Conservation (phyloP, 2,113 vertebrate species). For the Python bivittatus region DNA sequence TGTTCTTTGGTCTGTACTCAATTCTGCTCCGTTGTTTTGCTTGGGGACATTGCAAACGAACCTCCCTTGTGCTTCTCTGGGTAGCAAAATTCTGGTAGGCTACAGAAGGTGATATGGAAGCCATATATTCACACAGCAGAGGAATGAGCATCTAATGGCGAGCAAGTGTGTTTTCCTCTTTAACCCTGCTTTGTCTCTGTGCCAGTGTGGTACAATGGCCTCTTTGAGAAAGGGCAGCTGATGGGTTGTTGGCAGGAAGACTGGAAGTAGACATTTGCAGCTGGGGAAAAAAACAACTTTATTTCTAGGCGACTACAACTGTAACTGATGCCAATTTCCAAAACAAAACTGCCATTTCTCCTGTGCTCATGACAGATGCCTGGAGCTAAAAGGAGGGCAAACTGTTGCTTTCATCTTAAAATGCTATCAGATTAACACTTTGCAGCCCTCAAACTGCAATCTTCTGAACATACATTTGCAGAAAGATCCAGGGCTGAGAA, state of each 20-base stretch:
- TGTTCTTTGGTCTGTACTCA: neutral
- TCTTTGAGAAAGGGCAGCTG: conserved; percentile 81
- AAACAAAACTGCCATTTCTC: conserved; percentile 78
- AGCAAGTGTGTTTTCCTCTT: conserved; percentile 55
- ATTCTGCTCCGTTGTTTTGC: conserved; percentile 4
- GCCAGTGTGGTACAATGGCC: conserved; percentile 73
- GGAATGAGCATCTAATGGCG: conserved; percentile 57
- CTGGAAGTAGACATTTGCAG: conserved; percentile 75
- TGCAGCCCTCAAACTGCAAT: conserved; percentile 17
- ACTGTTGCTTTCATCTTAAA: conserved; percentile 55
- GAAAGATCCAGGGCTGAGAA: neutral
- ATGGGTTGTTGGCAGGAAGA: conserved; percentile 66
- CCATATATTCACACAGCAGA: conserved; percentile 59
- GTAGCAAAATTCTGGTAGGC: conserved; percentile 32
- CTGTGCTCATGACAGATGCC: conserved; percentile 68
- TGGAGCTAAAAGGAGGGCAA: conserved; percentile 69
- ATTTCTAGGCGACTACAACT: conserved; percentile 72
- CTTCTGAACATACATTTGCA: rapidly evolving
- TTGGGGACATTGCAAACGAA: conserved; percentile 17
- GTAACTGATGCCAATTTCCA: conserved; percentile 74
- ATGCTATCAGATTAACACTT: conserved; percentile 47
- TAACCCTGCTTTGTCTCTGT: conserved; percentile 42
- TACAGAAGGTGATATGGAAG: conserved; percentile 45
- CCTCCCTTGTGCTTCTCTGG: conserved; percentile 37
- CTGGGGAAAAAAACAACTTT: conserved; percentile 69